Base-by-base conservation (phyloP, 2,797 vertebrate species). In the Scleropages formosus region DNA sequence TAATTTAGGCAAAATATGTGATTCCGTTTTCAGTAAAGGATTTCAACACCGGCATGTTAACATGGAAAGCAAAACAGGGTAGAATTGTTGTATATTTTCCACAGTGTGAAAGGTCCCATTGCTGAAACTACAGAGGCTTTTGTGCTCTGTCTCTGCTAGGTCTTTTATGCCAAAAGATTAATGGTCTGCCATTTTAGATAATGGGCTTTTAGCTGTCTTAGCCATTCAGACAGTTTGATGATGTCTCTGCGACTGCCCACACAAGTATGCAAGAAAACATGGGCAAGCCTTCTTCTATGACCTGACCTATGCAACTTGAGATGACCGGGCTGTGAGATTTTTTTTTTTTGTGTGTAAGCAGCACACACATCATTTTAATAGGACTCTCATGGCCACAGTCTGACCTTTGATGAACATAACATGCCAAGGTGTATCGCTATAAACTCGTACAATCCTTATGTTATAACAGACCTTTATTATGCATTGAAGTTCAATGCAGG, bases 121-220 rank as follows among this genome's bases (percentile, higher is more conserved):
- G 75, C 84, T 84, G 85, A 86, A 83, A 86, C 73, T 81, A 81
- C 75, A 83, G 66, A 74, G 80, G 78, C 77, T 78, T 81, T 86
- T 85, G 80, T 87, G 79, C 74, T 81, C 61, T 46, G 65, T 76
- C 79, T 80, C 78, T 78, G 77, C 65, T 78, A 78, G n/a, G 85
- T 76, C 80, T 80, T 83, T 82, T 70, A 79, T 79, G 87, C 84
- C 84, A 82, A 65, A 56, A 81, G 80, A 84, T 78, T 75, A 84
- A 88, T 82, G 76, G 75, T 83, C 74, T 89, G 83, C 78, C 85
- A 82, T 88, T 85, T 78, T 66, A 83, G 73, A 87, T 84, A 90
- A 87, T 80, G 79, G 86, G 75, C 78, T 83, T 84, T 86, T 85
- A 85, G 80, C 86, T 84, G 73, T 78, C 77, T 62, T 61, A 60